Evolutionary conservation across 2,888 invertebrate species (phyloP).

Genomic region (Conistra vaccinii): DNA sequence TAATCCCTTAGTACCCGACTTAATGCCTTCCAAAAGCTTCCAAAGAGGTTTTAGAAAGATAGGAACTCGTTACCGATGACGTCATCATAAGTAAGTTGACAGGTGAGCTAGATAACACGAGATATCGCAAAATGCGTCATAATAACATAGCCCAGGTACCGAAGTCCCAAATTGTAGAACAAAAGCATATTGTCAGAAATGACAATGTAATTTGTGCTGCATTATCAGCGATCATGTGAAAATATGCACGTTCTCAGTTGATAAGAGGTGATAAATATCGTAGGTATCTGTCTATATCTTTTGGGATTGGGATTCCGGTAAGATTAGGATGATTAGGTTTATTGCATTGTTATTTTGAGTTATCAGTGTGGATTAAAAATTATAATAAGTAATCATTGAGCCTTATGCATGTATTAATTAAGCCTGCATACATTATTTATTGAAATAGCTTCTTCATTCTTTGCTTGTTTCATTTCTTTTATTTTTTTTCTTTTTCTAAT

Average conservation of each 20-base stretch:
- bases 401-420: conserved; percentile 1
- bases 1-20: conserved; percentile 23
- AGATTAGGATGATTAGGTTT: conserved; percentile 26
- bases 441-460: background rate
- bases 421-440: conserved; percentile 2
- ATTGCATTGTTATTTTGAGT: conserved; percentile 22
- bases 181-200: conserved; percentile 68
- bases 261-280: conserved; percentile 52
- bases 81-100: conserved; percentile 80
- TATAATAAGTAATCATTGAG: conserved; percentile 17
- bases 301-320: conserved; percentile 16
- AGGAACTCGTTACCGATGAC: conserved; percentile 70
- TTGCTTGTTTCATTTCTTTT: too few relatives aligned
- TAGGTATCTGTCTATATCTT: conserved; percentile 18
- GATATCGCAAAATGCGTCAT: conserved; percentile 78
- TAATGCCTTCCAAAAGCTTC: conserved; percentile 23
- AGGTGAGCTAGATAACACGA: conserved; percentile 76
- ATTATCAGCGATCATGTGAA: conserved; percentile 59
- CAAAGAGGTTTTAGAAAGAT: conserved; percentile 45
- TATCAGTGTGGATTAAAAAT: conserved; percentile 20
- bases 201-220: conserved; percentile 43
- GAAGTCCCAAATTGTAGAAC: conserved; percentile 67
- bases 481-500: background rate
- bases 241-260: conserved; percentile 54
- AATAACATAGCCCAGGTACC: conserved; percentile 79